Base-by-base conservation (phyloP, 2,888 invertebrate species). In the Laspeyria flexula region DNA sequence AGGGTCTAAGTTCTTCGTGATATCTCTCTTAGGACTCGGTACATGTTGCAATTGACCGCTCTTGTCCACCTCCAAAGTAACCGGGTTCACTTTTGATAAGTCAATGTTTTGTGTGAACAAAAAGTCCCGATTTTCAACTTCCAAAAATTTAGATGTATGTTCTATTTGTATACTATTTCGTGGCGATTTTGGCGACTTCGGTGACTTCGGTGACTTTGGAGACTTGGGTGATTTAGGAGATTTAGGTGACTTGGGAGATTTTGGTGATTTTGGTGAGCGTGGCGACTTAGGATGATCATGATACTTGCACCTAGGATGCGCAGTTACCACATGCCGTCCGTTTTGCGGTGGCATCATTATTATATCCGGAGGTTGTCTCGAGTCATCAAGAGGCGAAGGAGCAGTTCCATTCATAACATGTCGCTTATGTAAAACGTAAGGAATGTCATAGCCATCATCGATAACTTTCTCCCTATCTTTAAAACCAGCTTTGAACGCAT, bases 331-430 rank as follows among this genome's bases (percentile, higher is more conserved):
- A 60, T 92, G 92, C 10, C 90, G 81, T 3, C 89, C 90, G 68
- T 90, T 91, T 77, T 90, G 91, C 0, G 91, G 88, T 1, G 90
- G 89, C 41, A 90, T 73, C 81, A 88, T 90, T 35, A 91, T 82
- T 7, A 91, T 90, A 71, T 92, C 92, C 3, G 92, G 91, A 6
- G 86, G 88, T 25, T 80, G 86, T 43, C 86, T 85, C 40, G 80
- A 83, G 52, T 87, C 92, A 31, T 93, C 92, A 40, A 91, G 85
- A 2, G 94, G 93, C 0, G 93, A 93, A 0, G 95, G 93, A 0
- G 96, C 96, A 0, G 96, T 96, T 0, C 97, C 97, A 76, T 97
- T 97, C 95, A 97, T 96, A 0, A 97, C 94, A 77, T 97, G 97
- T 2, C 97, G 93, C 76, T 97, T 97, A 77, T 97, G 97, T 41